phyloP scores from a whole-genome alignment of 2,888 invertebrate genomes.

The Orchesella flavescens region DNA sequence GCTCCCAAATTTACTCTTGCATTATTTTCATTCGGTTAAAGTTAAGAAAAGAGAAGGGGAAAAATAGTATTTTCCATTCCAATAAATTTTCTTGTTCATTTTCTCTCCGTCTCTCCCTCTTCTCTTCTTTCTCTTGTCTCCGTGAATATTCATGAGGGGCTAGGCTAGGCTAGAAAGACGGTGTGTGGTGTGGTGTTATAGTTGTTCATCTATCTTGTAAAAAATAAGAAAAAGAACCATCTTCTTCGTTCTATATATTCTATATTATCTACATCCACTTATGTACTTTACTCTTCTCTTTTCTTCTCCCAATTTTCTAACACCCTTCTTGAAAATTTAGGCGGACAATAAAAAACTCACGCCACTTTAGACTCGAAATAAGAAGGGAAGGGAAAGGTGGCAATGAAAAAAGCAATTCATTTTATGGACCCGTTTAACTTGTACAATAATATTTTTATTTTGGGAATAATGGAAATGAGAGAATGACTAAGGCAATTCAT shows the following conservation, averaged over 20 bases:
- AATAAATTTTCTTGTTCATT: constrained; percentile 61
- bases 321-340: no score
- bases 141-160: constrained; percentile 63
- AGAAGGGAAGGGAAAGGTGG: constrained; percentile 24
- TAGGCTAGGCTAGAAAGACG: neutral
- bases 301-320: no score
- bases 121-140: constrained; percentile 30
- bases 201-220: no score
- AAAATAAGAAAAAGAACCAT: no score
- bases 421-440: constrained; percentile 61
- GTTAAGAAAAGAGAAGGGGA: constrained; percentile 54
- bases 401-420: constrained; percentile 65
- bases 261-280: no score
- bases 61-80: constrained; percentile 62
- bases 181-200: no score
- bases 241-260: no score
- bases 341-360: no score
- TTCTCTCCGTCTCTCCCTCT: constrained; percentile 16
- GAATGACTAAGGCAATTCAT: constrained; percentile 36
- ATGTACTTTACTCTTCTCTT: no score
- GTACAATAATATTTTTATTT: constrained; percentile 55
- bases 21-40: no score
- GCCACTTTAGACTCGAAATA: constrained; percentile 1
- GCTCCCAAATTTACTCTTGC: neutral
- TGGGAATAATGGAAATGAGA: neutral